Evolutionary conservation across 2,888 invertebrate species (phyloP).

Genomic region (Noctuana brunneofusca): DNA sequence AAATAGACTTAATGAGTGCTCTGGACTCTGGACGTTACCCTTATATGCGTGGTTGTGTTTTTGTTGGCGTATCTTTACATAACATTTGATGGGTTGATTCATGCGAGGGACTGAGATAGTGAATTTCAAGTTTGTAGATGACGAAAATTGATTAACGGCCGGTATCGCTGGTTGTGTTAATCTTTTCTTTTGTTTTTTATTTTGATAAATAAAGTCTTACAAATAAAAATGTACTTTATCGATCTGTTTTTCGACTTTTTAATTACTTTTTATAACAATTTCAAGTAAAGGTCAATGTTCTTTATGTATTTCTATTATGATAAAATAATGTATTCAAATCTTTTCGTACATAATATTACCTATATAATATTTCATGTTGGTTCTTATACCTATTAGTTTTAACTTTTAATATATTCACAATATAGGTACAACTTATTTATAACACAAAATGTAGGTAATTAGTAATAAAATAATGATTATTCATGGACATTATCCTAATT

Average conservation of each 20-base stretch:
- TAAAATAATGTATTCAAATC: no score
- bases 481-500: background rate
- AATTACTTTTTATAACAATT: no score
- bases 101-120: background rate
- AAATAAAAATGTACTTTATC: no score
- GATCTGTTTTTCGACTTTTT: no score
- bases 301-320: no score
- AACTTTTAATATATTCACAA: no score
- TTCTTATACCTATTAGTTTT: background rate
- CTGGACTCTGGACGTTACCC: slow-evolving; percentile 23
- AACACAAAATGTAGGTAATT: no score
- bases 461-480: slow-evolving; percentile 4
- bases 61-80: slow-evolving; percentile 27
- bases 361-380: no score
- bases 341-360: no score
- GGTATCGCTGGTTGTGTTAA: background rate
- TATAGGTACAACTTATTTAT: no score
- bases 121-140: slow-evolving; percentile 3
- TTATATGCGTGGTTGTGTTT: slow-evolving; percentile 25
- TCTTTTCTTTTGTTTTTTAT: slow-evolving; percentile 5
- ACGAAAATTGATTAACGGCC: background rate
- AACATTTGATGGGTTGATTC: slow-evolving; percentile 19
- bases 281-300: no score
- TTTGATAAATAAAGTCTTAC: no score
- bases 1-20: slow-evolving; percentile 41